A percentile compares a stretch with the other conserved stretches of the same genome.
These are phyloP conservation scores for Pogonophryne albipinna DNA, from an alignment of 2,797 vertebrate species.

Conservation along the genomic window DNA sequence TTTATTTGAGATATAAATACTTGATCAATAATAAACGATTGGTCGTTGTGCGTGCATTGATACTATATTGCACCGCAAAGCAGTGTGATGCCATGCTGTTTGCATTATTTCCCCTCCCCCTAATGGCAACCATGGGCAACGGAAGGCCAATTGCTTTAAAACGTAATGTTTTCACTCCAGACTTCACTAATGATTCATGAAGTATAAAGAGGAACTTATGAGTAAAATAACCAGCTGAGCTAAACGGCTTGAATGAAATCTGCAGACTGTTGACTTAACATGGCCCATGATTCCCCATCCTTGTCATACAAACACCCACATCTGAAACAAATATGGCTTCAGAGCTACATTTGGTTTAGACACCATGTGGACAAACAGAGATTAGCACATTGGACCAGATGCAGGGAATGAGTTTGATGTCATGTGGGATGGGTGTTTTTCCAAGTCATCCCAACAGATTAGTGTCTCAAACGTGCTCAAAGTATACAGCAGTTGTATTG, in stretches of 20 bases:
- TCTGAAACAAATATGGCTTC: conserved; percentile 41
- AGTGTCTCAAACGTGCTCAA: conserved; percentile 1
- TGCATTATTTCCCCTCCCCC: no score
- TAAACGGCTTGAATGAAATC: conserved; percentile 8
- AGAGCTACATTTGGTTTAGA: conserved; percentile 34
- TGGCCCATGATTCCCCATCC: background rate
- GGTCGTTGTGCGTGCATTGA: no score
- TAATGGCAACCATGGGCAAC: background rate
- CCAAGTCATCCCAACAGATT: conserved; percentile 3
- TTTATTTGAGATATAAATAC: no score
- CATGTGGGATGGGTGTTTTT: conserved; percentile 9
- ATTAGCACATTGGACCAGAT: conserved; percentile 48
- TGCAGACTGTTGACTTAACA: background rate
- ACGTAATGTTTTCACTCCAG: background rate
- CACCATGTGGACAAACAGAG: conserved; percentile 54
- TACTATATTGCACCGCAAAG: no score
- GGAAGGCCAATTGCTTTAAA: background rate
- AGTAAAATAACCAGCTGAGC: conserved; percentile 7
- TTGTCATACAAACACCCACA: conserved; percentile 39
- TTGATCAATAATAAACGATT: no score
- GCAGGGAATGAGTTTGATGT: conserved; percentile 6
- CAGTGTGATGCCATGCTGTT: no score
- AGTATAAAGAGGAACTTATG: background rate
- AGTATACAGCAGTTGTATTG: background rate
- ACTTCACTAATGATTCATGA: background rate